These are phyloP conservation scores for Babyrousa celebensis DNA, from an alignment of 2,797 vertebrate species.

Conservation along the genomic window DNA sequence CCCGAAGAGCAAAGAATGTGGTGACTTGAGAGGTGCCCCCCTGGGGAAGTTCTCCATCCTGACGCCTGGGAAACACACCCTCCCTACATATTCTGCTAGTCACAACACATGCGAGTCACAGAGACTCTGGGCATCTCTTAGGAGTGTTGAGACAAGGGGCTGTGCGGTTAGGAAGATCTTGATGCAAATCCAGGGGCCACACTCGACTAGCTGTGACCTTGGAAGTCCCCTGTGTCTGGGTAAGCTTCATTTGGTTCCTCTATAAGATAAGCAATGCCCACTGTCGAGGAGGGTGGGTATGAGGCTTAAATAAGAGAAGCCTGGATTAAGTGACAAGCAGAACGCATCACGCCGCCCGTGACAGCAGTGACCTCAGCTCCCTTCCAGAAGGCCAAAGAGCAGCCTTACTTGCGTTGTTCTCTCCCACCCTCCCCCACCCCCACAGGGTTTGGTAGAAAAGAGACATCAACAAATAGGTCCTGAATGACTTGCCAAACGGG, in stretches of 20 bases:
- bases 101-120: background rate
- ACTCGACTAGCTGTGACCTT: accelerated
- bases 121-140: accelerated
- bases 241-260: background rate
- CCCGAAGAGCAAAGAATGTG: background rate
- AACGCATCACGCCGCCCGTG: background rate
- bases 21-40: background rate
- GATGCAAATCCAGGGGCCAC: background rate
- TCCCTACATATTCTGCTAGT: too few species aligned
- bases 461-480: background rate
- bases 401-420: background rate
- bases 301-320: background rate
- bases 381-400: background rate
- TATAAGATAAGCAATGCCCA: accelerated
- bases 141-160: background rate
- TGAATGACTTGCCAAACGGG: background rate
- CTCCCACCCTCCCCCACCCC: accelerated
- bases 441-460: background rate
- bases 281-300: too few species aligned
- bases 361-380: background rate
- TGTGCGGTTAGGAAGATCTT: too few species aligned
- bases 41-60: background rate
- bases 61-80: background rate
- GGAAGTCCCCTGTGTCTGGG: background rate
- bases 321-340: background rate